Evolutionary conservation across 2,888 invertebrate species (phyloP), one percentile per base, ranked within the genome.

Genomic region (Rhamnusium bicolor): DNA sequence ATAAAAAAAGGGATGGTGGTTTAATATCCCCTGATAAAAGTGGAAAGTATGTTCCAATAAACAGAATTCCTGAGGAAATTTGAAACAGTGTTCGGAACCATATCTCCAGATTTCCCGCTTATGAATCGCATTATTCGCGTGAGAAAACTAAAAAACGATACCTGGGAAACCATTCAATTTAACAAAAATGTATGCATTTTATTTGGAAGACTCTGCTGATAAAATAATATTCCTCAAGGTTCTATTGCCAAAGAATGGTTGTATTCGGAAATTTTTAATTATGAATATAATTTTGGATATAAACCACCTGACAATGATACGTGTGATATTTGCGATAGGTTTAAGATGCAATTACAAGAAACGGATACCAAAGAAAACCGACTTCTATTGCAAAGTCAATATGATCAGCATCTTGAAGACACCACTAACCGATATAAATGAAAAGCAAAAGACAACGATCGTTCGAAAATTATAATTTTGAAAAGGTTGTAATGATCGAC

Each of bases 231-330:
- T 6, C 21, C 10, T 10, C 8, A 24, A n/a, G n/a, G n/a, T n/a
- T n/a, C n/a, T 47, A 73, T 73, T 53, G 66, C 77, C 10, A 74
- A 73, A 49, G 61, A 68, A 12, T 75, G 72, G 74, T 49, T 77
- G 60, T 71, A 75, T 46, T 56, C 58, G 3, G 62, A 69, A 46
- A 71, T 71, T 16, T 75, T 73, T 32, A 74, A 77, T 54, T 73
- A 63, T 65, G 66, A 74, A 56, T 74, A 19, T 54, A 69, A 70
- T 40, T 68, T 40, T 49, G 14, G 29, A 21, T 73, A 66, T 49
- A 69, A 69, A 21, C 58, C 21, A 14, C 54, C 67, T 6, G 65
- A 62, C 14, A 65, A 47, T 18, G 69, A 73, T 24, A 69, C 69
- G 4, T 73, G 73, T 18, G 66, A 69, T 32, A 16, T 61, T 14